Conservation (phyloP, 2,888 invertebrate genomes). For the Orthonevra nobilis region DNA sequence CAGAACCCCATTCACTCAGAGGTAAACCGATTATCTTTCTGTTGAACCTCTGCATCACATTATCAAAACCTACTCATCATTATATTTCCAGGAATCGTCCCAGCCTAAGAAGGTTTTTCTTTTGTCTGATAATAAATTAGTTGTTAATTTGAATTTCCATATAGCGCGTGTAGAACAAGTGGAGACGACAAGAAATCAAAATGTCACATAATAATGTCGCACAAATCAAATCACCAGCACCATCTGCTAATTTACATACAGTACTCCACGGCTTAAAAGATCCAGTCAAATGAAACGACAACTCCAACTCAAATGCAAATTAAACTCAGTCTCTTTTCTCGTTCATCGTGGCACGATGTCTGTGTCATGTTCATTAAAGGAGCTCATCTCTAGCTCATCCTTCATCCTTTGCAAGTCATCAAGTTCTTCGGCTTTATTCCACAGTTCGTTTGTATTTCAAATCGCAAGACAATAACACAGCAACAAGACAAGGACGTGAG, state of each 20-base stretch:
- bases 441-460: conserved; percentile 32
- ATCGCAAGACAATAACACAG: conserved; percentile 42
- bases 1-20: too few relatives aligned
- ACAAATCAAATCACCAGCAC: conserved; percentile 30
- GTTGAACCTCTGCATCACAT: too few relatives aligned
- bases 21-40: too few relatives aligned
- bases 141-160: conserved; percentile 28
- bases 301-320: conserved; percentile 39
- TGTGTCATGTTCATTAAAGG: not conserved
- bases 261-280: not conserved
- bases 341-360: conserved; percentile 4
- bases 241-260: conserved; percentile 46
- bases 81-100: too few relatives aligned
- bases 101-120: not conserved
- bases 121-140: conserved; percentile 7
- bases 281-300: not conserved
- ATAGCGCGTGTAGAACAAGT: conserved; percentile 14
- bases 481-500: conserved; percentile 30
- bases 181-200: conserved; percentile 33
- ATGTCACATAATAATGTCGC: conserved; percentile 31
- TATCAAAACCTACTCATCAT: too few relatives aligned
- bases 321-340: conserved; percentile 37
- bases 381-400: not conserved
- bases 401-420: conserved; percentile 39
- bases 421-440: conserved; percentile 17